Conservation (phyloP, 2,113 vertebrate genomes). For the Tylochromis polylepis region DNA sequence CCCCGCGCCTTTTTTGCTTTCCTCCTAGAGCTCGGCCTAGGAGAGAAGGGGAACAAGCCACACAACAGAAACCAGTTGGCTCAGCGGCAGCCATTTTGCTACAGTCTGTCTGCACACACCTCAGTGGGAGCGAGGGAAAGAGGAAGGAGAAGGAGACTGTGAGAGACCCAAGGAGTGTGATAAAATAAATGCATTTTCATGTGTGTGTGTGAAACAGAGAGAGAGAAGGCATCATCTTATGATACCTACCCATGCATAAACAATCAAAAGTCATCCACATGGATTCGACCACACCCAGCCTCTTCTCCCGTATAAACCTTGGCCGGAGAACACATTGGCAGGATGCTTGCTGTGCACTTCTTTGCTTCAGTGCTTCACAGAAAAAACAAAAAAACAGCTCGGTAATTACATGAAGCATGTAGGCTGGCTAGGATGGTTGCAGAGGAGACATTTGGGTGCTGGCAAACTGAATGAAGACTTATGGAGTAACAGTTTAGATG, state of each 20-base stretch:
- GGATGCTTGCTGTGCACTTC: neutral
- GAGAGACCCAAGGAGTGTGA: constrained; percentile 1
- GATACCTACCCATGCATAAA: neutral
- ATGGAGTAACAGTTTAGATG: neutral
- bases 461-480: neutral
- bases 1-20: neutral
- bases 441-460: neutral
- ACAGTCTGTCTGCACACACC: constrained; percentile 56
- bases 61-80: constrained; percentile 33
- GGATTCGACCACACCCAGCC: constrained; percentile 28
- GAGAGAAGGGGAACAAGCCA: neutral
- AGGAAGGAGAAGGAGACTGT: neutral
- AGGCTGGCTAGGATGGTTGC: neutral
- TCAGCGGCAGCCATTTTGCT: constrained; percentile 68
- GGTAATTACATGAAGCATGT: neutral
- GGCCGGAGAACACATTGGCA: neutral
- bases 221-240: constrained; percentile 4
- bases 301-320: neutral
- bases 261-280: neutral
- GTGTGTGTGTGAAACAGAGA: neutral
- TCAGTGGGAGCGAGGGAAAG: constrained; percentile 8
- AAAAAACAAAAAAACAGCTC: neutral
- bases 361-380: neutral
- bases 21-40: neutral
- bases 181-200: neutral